Evolutionary conservation across 2,888 invertebrate species (phyloP), one percentile per base, ranked within the genome.

Genomic region (Physocephala rufipes): DNA sequence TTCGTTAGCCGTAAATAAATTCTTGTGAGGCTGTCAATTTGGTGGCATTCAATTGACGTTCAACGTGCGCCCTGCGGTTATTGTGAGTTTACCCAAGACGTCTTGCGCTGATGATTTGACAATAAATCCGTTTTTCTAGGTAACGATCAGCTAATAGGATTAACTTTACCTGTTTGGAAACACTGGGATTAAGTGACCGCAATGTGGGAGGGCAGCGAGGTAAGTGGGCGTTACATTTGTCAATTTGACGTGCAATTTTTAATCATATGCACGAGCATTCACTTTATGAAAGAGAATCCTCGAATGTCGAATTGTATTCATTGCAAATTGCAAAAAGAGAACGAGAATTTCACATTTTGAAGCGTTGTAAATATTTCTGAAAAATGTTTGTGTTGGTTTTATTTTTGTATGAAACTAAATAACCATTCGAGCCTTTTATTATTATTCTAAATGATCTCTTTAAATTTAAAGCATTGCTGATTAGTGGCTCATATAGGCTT

Each of bases 151-250:
- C 78, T 80, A 78, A 80, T 78, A 77, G 77, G 80, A 76, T 79
- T 82, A 82, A 70, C 78, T 78, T 76, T 77, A 79, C 79, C 81
- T 83, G 83, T 83, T 83, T 82, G 79, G 75, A 83, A 83, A 83
- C 80, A 83, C 82, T 78, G 74, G 78, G 79, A 80, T 80, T 79
- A 79, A 79, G 19, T 59, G 30, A 36, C 36, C 24, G 28, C 26
- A 19, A 49, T 69, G 69, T 62, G 69, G 47, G 65, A 45, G 70
- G 36, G 21, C 16, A 19, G 49, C 49, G 16, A 28, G 24, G 63
- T 67, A 49, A 28, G 70, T 45, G 64, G 64, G 67, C 70, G 67
- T 64, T 55, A 36, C 53, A 49, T 43, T 28, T 36, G 55, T 55
- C 55, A 66, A 28, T 66, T 66, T 55, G 24, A 55, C 24, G 19